Conservation (phyloP, 1,140 invertebrate genomes). For the Neotoxoptera formosana region DNA sequence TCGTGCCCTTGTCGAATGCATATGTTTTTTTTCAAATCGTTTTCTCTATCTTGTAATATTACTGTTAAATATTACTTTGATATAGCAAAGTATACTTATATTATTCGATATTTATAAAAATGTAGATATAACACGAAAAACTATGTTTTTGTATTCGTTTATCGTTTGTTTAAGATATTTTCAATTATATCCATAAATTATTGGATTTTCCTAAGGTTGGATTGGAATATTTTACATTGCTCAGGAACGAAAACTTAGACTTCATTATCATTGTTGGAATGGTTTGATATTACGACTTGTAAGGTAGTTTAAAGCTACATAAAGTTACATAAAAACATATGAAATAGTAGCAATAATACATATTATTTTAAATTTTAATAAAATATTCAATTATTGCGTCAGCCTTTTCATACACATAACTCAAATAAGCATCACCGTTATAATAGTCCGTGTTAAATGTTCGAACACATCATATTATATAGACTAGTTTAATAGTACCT, state of each 20-base stretch:
- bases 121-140: no score
- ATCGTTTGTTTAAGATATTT: not conserved
- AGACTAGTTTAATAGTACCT: not conserved
- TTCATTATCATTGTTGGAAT: not conserved
- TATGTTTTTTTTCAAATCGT: no score
- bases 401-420: not conserved
- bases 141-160: not conserved
- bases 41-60: not conserved
- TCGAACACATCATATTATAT: not conserved
- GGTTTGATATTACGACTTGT: not conserved
- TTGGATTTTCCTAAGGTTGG: not conserved
- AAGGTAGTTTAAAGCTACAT: not conserved
- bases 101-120: not conserved
- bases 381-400: not conserved
- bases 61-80: not conserved
- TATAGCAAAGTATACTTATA: not conserved
- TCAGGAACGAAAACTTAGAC: not conserved
- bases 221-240: not conserved
- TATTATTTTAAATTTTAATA: no score
- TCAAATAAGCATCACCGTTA: not conserved
- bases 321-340: not conserved
- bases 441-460: not conserved
- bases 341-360: not conserved
- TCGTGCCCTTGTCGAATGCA: not conserved
- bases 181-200: not conserved